Conservation (phyloP, 2,888 invertebrate species). For the Calameuta pallipes region DNA sequence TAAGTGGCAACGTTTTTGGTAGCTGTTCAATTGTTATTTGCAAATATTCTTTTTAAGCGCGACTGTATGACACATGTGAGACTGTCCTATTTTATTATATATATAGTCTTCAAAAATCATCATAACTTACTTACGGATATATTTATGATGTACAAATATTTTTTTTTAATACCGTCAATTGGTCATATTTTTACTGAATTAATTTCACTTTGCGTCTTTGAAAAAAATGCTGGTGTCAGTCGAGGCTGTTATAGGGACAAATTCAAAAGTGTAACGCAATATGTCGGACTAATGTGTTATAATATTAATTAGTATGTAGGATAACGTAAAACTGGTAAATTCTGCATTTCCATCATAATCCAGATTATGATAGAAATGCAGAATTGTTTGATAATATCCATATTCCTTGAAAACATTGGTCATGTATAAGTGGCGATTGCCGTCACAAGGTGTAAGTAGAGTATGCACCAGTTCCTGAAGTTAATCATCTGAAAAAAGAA, state of each 20-base stretch:
- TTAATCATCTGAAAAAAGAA: background rate
- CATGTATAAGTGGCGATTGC: background rate
- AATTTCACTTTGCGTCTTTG: background rate
- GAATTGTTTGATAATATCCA: background rate
- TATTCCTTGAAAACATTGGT: background rate
- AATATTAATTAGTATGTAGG: background rate
- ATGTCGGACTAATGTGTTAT: background rate
- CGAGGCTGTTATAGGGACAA: slow-evolving; percentile 5
- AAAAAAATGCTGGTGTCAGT: background rate
- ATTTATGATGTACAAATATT: slow-evolving; percentile 19
- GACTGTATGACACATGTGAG: background rate
- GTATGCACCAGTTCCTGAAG: background rate
- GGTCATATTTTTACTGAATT: slow-evolving; percentile 8
- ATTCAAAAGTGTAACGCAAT: slow-evolving; percentile 2
- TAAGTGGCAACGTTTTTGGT: background rate
- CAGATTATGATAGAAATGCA: no score
- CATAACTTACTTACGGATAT: slow-evolving; percentile 3
- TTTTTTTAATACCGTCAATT: slow-evolving; percentile 17
- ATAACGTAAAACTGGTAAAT: background rate
- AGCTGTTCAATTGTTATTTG: background rate
- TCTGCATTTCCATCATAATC: background rate
- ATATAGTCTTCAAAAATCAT: background rate
- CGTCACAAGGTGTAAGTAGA: background rate
- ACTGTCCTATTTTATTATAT: background rate
- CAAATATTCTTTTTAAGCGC: background rate